Percentiles rank a stretch among this genome's conserved stretches.
These are phyloP conservation scores for Diglossa cyanea DNA, from an alignment of 2,797 vertebrate species.

Conservation along the genomic window DNA sequence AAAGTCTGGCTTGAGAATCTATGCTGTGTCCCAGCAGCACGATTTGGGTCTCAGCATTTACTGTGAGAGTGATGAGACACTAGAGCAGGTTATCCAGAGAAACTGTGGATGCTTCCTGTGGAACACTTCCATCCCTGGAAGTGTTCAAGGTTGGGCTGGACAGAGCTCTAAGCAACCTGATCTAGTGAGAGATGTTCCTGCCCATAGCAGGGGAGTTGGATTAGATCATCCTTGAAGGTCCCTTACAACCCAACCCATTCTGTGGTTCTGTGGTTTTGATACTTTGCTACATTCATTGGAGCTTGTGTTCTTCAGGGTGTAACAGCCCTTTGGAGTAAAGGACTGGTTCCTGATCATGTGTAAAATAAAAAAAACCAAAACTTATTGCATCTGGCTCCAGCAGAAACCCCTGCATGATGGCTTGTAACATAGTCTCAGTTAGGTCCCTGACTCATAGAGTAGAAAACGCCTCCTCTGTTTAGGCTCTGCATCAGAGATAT, in stretches of 20 bases:
- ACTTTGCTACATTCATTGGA: neutral
- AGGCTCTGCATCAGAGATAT: neutral
- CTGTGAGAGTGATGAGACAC: neutral
- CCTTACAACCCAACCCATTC: neutral
- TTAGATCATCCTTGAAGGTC: neutral
- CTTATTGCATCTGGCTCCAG: neutral
- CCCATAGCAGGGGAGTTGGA: accelerated
- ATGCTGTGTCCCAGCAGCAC: accelerated
- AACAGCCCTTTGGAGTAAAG: neutral
- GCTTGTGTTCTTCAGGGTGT: neutral
- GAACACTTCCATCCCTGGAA: neutral
- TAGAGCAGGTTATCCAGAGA: neutral
- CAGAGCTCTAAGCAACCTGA: neutral
- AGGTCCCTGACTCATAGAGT: neutral
- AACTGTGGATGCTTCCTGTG: neutral
- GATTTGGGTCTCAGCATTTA: neutral
- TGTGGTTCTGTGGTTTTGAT: neutral
- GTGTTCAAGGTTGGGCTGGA: neutral
- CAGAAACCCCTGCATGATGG: neutral
- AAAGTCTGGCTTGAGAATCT: neutral
- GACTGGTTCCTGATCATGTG: neutral
- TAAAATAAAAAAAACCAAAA: neutral
- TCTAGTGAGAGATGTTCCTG: neutral
- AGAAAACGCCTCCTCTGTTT: neutral
- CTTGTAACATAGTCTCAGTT: neutral